Evolutionary conservation across 2,888 invertebrate species (phyloP), one percentile per base, ranked within the genome.

Genomic region (Andrena haemorrhoa): DNA sequence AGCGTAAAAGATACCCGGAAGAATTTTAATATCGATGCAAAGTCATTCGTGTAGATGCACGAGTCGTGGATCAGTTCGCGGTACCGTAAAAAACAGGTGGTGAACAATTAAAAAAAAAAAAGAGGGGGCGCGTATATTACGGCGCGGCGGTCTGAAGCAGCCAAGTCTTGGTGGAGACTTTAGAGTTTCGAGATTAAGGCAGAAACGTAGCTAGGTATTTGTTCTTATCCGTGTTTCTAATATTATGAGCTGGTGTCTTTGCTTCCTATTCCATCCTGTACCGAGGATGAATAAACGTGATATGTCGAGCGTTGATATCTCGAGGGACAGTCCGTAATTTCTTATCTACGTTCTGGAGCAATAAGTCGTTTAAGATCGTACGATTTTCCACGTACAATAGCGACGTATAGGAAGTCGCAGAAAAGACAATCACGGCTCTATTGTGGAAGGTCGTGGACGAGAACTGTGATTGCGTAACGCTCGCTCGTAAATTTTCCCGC

Each of bases 21-120:
- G 79, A 87, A 81, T 85, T 87, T 87, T 69, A 75, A 75, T 69
- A 61, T 69, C 69, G 60, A 69, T 69, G 73, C 75, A 75, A 75
- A 61, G 69, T 79, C 35, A 35, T 61, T 72, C 64, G 16, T 41
- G 35, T 20, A 23, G 35, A 33, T 8, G 12, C 64, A 51, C 3
- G 20, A 23, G 16, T n/a, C 74, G n/a, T 65, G 53, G 74, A 47
- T 58, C n/a, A n/a, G n/a, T n/a, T n/a, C 58, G 26, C 23, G 33
- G 75, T 41, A 41, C 16, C 1, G 41, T 78, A 76, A 85, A 87
- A 85, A 78, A 69, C 75, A 79, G 51, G 60, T 60, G 75, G 71
- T 82, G 73, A 83, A 72, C 64, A 70, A 83, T 82, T 58, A 53
- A 73, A 76, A 76, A 53, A 53, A 73, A 72, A 76, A 63, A 77